A percentile compares a stretch with the other conserved stretches of the same genome.
phyloP scores from a whole-genome alignment of 2,888 invertebrate genomes.

The Cryptophagus acutangulus region DNA sequence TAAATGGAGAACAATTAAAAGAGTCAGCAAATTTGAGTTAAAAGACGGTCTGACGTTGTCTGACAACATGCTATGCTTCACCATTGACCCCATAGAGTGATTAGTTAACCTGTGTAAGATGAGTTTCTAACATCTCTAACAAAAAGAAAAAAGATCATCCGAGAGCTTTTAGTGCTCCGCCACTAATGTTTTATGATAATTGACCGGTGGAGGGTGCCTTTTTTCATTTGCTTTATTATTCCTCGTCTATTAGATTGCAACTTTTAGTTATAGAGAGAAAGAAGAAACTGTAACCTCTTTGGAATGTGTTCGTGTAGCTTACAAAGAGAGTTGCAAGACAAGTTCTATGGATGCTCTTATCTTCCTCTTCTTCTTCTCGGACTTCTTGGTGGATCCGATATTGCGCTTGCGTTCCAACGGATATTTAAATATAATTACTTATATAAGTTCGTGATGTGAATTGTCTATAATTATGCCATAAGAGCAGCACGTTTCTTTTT shows the following conservation, averaged over 20 bases:
- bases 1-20: no score
- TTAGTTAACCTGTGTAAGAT: conserved; percentile 11
- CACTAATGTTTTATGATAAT: conserved; percentile 10
- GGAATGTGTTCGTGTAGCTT: conserved; percentile 27
- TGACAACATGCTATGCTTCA: conserved; percentile 13
- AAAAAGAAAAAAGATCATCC: background rate
- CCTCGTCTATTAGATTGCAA: no score
- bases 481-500: no score
- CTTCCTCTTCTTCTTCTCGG: no score
- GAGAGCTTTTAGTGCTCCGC: background rate
- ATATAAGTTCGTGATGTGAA: no score
- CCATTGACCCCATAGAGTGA: conserved; percentile 22
- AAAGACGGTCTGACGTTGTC: conserved; percentile 19
- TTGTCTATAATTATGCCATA: no score
- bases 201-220: no score
- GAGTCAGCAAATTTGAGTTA: background rate
- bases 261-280: conserved; percentile 20
- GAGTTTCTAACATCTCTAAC: no score
- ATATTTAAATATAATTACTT: no score
- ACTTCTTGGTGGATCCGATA: no score
- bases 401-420: conserved; percentile 4
- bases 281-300: conserved; percentile 25
- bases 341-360: no score
- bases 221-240: no score
- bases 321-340: conserved; percentile 26